Base-by-base conservation (phyloP, 2,113 vertebrate genomes). In the Gambusia affinis region DNA sequence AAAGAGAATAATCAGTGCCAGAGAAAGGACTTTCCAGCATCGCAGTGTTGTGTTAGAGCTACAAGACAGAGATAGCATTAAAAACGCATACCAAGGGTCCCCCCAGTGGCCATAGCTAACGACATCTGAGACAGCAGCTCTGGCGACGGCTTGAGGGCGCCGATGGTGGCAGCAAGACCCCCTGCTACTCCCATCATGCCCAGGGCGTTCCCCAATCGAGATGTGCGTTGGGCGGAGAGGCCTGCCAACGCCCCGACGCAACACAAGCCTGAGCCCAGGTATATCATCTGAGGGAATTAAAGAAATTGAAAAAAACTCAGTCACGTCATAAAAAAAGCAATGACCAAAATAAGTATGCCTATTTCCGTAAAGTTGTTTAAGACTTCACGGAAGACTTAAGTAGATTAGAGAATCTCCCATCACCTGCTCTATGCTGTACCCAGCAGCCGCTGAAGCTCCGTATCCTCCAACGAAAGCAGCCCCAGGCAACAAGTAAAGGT, bases 71-170 rank as follows among this genome's bases (percentile, higher is more conserved):
- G 3, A 54, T n/a, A 2, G 37, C 17, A 15, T 51, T 35, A 39
- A 29, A 12, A 24, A 5, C 14, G 76, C 76, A 1, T 77, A 94
- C 91, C 93, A 31, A 92, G 64, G 44, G 92, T 94, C 75, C 92
- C 94, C 44, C 92, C 93, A 2, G 92, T 88, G 66, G 93, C 94
- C 93, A 94, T 89, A 31, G 90, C 94, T 64, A 94, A 61, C 57
- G 94, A 93, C 93, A 95, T 95, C 90, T 95, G 95, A 8, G 94
- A 90, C 75, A 95, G 86, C 64, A 94, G 73, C 88, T 95, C 94
- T 5, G 89, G 90, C 0, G 93, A 94, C 4, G 94, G 94, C 72
- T 95, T 95, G 10, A 89, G 78, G 66, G 89, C 82, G 3, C 92
- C 93, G 2, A 93, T 79, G 1, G 92, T 95, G 62, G 92, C 93